phyloP scores from a whole-genome alignment of 2,797 vertebrate genomes.

The Pangasius krempfi region DNA sequence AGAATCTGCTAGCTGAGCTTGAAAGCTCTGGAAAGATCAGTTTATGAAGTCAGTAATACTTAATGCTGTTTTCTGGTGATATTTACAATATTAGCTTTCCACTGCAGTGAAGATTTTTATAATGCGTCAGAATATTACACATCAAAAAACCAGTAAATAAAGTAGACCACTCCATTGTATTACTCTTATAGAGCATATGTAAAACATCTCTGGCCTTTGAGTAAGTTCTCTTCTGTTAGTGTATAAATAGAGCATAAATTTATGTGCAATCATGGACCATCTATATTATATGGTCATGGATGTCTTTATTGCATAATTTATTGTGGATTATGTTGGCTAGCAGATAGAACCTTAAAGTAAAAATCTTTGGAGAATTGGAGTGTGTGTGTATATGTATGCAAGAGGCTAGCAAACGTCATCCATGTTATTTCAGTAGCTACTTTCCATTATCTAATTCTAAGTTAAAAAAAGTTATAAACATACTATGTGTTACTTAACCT shows the following conservation, averaged over 20 bases:
- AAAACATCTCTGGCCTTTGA: not conserved
- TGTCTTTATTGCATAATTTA: not conserved
- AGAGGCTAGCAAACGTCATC: no score
- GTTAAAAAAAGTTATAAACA: not conserved
- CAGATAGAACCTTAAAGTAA: not conserved
- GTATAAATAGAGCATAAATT: not conserved
- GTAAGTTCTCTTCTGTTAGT: not conserved
- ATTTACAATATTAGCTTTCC: not conserved
- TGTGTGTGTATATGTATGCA: no score
- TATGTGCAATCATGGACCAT: not conserved
- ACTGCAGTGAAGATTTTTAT: not conserved
- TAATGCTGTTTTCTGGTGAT: not conserved
- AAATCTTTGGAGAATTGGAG: not conserved
- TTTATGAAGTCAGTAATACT: constrained; percentile 6
- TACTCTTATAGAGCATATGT: not conserved
- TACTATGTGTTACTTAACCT: not conserved
- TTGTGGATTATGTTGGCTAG: not conserved
- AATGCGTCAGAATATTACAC: not conserved
- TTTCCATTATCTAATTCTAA: no score
- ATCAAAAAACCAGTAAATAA: not conserved
- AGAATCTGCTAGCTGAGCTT: not conserved
- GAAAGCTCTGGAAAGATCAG: not conserved
- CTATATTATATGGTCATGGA: not conserved
- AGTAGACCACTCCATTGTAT: not conserved
- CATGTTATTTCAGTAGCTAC: no score